Percentiles rank a stretch among this genome's conserved stretches.
phyloP scores from a whole-genome alignment of 2,888 invertebrate genomes.

The Trissolcus japonicus region DNA sequence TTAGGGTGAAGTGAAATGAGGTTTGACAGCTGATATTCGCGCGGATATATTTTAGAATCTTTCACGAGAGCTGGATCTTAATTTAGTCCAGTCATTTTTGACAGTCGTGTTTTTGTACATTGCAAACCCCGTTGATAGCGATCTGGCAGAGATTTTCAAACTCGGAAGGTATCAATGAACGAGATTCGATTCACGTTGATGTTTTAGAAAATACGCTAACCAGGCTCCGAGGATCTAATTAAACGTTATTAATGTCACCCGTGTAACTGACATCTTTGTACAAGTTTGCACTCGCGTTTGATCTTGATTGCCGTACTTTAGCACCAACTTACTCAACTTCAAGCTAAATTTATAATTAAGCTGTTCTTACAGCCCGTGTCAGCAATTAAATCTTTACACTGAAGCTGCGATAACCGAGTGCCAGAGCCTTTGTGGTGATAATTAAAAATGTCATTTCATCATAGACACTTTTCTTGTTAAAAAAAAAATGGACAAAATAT shows the following conservation, averaged over 20 bases:
- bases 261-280: slow-evolving; percentile 51
- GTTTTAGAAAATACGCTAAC: neutral
- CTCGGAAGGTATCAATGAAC: slow-evolving; percentile 26
- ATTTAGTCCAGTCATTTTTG: slow-evolving; percentile 19
- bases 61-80: slow-evolving; percentile 6
- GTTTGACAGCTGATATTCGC: slow-evolving; percentile 4
- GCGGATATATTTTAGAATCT: slow-evolving; percentile 3
- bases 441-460: slow-evolving; percentile 9
- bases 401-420: slow-evolving; percentile 24
- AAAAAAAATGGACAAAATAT: too few species aligned
- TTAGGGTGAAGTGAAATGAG: neutral
- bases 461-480: too few species aligned
- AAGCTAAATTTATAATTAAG: slow-evolving; percentile 43
- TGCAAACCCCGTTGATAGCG: neutral
- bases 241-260: slow-evolving; percentile 52
- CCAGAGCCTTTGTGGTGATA: slow-evolving; percentile 13
- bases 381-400: slow-evolving; percentile 39
- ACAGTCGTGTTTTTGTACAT: neutral
- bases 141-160: slow-evolving; percentile 21
- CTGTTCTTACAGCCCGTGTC: slow-evolving; percentile 15
- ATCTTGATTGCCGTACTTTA: slow-evolving; percentile 43
- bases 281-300: slow-evolving; percentile 38
- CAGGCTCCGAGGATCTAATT: slow-evolving; percentile 40
- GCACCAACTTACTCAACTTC: slow-evolving; percentile 23
- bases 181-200: neutral